phyloP scores from a whole-genome alignment of 2,797 vertebrate genomes.

The Cuniculus paca region DNA sequence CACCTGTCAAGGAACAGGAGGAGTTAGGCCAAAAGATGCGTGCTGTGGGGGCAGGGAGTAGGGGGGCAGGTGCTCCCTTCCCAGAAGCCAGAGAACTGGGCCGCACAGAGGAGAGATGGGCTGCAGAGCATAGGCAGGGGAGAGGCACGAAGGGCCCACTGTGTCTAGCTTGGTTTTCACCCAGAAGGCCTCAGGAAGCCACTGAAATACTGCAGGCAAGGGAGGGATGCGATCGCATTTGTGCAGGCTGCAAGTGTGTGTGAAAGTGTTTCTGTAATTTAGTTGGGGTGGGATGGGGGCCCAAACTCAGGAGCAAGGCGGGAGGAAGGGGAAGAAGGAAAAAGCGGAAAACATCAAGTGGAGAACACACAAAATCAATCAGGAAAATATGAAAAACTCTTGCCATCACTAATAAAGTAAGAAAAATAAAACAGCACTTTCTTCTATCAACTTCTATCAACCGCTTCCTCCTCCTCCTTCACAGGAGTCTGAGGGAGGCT shows the following conservation, averaged over 20 bases:
- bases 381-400: slow-evolving; percentile 3
- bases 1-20: neutral
- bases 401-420: slow-evolving; percentile 6
- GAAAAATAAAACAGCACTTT: slow-evolving; percentile 47
- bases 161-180: neutral
- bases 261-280: neutral
- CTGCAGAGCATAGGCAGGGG: neutral
- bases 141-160: neutral
- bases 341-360: neutral
- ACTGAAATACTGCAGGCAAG: neutral
- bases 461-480: neutral
- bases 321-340: neutral
- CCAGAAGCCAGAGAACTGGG: neutral
- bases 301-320: neutral
- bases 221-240: neutral
- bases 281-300: neutral
- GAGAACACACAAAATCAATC: neutral
- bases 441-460: neutral
- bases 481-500: neutral
- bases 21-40: neutral
- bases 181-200: neutral
- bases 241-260: neutral
- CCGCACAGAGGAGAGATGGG: neutral
- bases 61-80: neutral
- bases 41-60: neutral